A percentile compares a stretch with the other conserved stretches of the same genome.
Conservation (phyloP, 2,888 invertebrate genomes). For the Danaus chrysippus region DNA sequence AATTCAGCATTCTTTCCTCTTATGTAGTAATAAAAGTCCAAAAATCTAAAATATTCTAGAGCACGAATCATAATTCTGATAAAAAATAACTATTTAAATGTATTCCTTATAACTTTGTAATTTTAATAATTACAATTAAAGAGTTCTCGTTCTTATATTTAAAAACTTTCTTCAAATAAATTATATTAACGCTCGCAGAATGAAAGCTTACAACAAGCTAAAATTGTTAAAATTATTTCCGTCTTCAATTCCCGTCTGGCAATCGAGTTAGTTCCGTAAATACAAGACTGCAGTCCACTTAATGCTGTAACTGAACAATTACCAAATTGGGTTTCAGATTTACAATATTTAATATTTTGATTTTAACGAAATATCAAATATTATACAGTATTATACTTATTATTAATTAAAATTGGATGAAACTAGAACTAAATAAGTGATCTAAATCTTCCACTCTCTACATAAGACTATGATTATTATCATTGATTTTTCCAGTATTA, state of each 20-base stretch:
- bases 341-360: constrained; percentile 1
- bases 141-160: background rate
- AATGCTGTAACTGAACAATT: constrained; percentile 26
- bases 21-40: too few relatives aligned
- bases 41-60: background rate
- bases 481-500: too few relatives aligned
- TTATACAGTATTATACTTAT: background rate
- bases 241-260: constrained; percentile 8
- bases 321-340: constrained; percentile 20
- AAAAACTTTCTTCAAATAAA: constrained; percentile 6
- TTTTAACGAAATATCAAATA: background rate
- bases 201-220: constrained; percentile 8
- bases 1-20: too few relatives aligned
- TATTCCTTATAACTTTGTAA: background rate
- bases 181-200: constrained; percentile 13
- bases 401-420: background rate
- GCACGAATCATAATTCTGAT: background rate
- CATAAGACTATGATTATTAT: too few relatives aligned
- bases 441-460: too few relatives aligned
- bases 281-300: constrained; percentile 23
- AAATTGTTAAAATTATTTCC: constrained; percentile 21
- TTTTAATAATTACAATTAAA: background rate
- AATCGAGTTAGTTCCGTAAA: constrained; percentile 29
- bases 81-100: background rate
- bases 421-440: too few relatives aligned